Conservation (phyloP, 2,797 vertebrate genomes). For the Scolopax rusticola region DNA sequence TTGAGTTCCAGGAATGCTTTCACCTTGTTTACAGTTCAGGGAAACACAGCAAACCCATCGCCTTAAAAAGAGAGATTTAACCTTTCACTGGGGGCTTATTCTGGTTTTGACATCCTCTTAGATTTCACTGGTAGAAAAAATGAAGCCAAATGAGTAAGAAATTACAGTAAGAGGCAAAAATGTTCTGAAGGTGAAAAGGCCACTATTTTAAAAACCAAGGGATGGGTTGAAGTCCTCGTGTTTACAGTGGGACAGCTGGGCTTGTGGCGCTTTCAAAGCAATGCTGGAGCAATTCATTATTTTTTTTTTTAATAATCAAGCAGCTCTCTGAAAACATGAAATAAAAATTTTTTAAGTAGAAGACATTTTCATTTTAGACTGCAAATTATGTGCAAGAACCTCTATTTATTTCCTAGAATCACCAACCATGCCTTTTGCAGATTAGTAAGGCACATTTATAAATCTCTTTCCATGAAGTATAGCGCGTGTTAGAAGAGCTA, state of each 20-base stretch:
- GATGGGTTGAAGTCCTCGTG: neutral
- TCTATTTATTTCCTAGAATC: neutral
- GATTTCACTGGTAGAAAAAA: neutral
- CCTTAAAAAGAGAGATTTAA: neutral
- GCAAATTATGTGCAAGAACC: neutral
- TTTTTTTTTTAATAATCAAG: neutral
- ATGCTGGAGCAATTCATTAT: neutral
- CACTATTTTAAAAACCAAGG: neutral
- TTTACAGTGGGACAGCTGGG: neutral
- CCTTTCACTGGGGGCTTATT: rapidly evolving
- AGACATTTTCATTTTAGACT: neutral
- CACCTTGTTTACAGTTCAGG: neutral
- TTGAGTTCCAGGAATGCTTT: neutral
- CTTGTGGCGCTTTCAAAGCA: neutral
- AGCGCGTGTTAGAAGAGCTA: neutral
- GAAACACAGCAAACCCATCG: rapidly evolving
- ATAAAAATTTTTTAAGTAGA: neutral
- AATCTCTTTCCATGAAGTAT: neutral
- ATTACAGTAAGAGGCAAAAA: neutral
- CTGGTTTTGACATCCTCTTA: neutral
- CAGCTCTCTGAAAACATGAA: neutral
- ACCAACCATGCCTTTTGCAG: neutral
- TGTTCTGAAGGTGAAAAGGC: neutral
- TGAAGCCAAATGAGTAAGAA: neutral
- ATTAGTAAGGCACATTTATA: neutral